Evolutionary conservation across 2,888 invertebrate genomes (phyloP).

Genomic region (Eupithecia pulchellata): DNA sequence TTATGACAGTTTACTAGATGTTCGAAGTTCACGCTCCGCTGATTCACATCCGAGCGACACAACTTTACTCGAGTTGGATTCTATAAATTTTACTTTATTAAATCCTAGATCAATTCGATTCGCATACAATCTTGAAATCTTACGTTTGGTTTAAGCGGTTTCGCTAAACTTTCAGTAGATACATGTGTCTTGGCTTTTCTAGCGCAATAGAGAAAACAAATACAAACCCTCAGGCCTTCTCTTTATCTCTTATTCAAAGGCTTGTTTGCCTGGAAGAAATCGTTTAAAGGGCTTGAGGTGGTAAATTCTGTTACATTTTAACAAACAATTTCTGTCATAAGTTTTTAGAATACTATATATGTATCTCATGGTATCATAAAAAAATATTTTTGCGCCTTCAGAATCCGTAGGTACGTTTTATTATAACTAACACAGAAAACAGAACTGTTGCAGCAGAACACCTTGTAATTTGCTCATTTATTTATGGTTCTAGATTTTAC

Average conservation of each 20-base stretch:
- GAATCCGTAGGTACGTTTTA: too few relatives aligned
- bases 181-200: not conserved
- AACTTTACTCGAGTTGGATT: slow-evolving; percentile 8
- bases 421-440: not conserved
- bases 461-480: not conserved
- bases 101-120: not conserved
- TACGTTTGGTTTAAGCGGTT: not conserved
- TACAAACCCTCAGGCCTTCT: too few relatives aligned
- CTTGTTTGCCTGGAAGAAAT: too few relatives aligned
- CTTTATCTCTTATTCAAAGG: too few relatives aligned
- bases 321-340: too few relatives aligned
- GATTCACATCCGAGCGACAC: slow-evolving; percentile 12
- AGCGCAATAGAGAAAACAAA: too few relatives aligned
- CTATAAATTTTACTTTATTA: slow-evolving; percentile 10
- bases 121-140: slow-evolving; percentile 1
- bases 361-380: too few relatives aligned
- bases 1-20: slow-evolving; percentile 15
- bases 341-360: too few relatives aligned
- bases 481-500: not conserved
- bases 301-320: too few relatives aligned
- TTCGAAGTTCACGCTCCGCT: slow-evolving; percentile 12
- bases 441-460: not conserved
- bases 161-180: not conserved
- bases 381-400: too few relatives aligned
- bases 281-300: too few relatives aligned